A percentile compares a stretch with the other conserved stretches of the same genome.
These are phyloP conservation scores for Thalassophryne amazonica DNA, from an alignment of 2,797 vertebrate genomes.

Conservation along the genomic window DNA sequence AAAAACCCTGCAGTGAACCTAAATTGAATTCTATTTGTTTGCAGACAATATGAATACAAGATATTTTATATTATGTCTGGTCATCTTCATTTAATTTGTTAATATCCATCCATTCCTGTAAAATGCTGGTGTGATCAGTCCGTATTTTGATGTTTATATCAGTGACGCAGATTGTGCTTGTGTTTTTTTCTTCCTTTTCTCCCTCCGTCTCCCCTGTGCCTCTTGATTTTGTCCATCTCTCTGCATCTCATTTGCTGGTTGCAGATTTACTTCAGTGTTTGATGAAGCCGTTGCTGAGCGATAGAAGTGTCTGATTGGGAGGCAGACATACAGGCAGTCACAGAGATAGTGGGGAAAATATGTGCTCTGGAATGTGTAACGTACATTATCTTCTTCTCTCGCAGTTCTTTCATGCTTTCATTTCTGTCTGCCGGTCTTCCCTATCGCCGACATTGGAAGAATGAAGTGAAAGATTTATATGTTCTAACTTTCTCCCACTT, in stretches of 20 bases:
- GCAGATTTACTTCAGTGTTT: constrained; percentile 34
- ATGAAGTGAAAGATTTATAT: constrained; percentile 16
- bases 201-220: too few relatives aligned
- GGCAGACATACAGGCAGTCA: constrained; percentile 27
- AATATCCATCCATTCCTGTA: too few relatives aligned
- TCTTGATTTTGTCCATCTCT: too few relatives aligned
- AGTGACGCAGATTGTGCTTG: constrained; percentile 15
- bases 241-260: constrained; percentile 32
- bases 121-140: too few relatives aligned
- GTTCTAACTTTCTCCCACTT: constrained; percentile 14
- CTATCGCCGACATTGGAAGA: constrained; percentile 19
- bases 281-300: constrained; percentile 38
- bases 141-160: too few relatives aligned
- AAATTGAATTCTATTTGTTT: too few relatives aligned
- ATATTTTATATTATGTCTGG: too few relatives aligned
- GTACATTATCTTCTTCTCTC: constrained; percentile 16
- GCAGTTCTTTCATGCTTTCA: constrained; percentile 11
- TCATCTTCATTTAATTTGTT: too few relatives aligned
- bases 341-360: constrained; percentile 22
- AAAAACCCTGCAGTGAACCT: too few relatives aligned
- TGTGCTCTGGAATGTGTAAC: constrained; percentile 32
- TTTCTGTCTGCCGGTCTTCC: constrained; percentile 10
- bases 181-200: background rate
- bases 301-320: constrained; percentile 56
- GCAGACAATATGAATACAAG: too few relatives aligned